phyloP scores from a whole-genome alignment of 2,113 vertebrate genomes.

The Murina feae region DNA sequence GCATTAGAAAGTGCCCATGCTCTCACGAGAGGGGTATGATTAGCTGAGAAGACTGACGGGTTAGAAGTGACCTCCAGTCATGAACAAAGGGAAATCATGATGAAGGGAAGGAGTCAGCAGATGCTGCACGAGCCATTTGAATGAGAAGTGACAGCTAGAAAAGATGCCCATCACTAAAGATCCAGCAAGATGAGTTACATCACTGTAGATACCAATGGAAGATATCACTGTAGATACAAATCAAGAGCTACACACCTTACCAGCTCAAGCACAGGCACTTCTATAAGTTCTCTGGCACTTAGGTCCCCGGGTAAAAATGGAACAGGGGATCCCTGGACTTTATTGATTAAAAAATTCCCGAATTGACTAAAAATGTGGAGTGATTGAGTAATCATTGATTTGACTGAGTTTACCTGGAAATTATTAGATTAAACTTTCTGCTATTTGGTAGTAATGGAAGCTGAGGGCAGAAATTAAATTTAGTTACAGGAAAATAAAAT shows the following conservation, averaged over 20 bases:
- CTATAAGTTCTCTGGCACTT: not conserved
- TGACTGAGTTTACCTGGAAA: slow-evolving; percentile 33
- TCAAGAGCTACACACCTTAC: not conserved
- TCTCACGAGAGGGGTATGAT: not conserved
- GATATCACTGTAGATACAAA: not conserved
- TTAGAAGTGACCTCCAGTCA: not conserved
- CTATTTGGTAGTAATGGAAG: not conserved
- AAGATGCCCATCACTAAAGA: not conserved
- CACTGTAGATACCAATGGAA: not conserved
- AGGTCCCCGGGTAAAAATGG: not conserved
- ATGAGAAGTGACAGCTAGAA: not conserved
- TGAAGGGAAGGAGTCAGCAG: not conserved
- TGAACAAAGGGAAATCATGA: not conserved
- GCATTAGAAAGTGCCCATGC: not conserved
- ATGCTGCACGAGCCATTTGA: not conserved
- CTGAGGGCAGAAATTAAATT: slow-evolving; percentile 36
- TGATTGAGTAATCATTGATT: not conserved
- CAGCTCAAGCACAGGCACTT: not conserved
- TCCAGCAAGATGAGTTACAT: not conserved
- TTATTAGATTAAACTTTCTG: slow-evolving; percentile 30
- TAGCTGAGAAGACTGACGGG: not conserved
- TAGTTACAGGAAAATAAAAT: slow-evolving; percentile 17
- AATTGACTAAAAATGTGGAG: not conserved
- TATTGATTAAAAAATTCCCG: not conserved
- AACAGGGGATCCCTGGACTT: not conserved